Base-by-base conservation (phyloP, 2,797 vertebrate genomes). In the Myotis vivesi region DNA sequence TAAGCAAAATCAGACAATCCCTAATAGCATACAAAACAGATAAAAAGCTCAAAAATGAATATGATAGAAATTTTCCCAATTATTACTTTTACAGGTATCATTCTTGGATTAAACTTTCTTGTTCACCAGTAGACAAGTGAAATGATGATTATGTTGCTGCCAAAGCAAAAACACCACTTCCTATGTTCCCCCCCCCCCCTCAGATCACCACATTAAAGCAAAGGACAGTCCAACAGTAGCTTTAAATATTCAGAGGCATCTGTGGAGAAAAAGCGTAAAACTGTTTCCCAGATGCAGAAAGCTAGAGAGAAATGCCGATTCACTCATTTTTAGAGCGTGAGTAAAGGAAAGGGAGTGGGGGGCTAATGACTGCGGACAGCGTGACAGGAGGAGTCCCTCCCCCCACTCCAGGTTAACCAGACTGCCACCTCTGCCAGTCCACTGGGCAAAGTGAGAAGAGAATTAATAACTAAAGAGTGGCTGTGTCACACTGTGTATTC, bases 51-150 rank as follows among this genome's bases (percentile, higher is more conserved):
- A 85, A 66, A 71, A 82, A 51, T 66, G 2, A 84, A 72, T 16
- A 6, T 15, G 25, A 86, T 1, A 83, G 3, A 3, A 57, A 53
- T 55, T 75, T 79, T 82, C 69, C 38, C 28, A 79, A n/a, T 8
- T 59, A 73, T 38, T 28, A 30, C 11, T 93, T 93, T 80, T 53
- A 85, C 4, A 87, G 38, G 46, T n/a, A 36, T 51, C n/a, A 77
- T 66, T 90, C 69, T 81, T 84, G 25, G 13, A 59, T 73, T 87
- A 69, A 95, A 92, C 17, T 64, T 89, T 46, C 36, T 69, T 53
- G 16, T n/a, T 86, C 13, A 38, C 9, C 13, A 79, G 13, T 3
- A 85, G 33, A 59, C 51, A 89, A 46, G 33, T 30, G 8, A 86
- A 95, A 51, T 15, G 22, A 57, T 38, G 25, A 73, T 80, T 77